These are phyloP conservation scores for Metallyticus violacea DNA, from an alignment of 2,888 invertebrate species.

Conservation along the genomic window DNA sequence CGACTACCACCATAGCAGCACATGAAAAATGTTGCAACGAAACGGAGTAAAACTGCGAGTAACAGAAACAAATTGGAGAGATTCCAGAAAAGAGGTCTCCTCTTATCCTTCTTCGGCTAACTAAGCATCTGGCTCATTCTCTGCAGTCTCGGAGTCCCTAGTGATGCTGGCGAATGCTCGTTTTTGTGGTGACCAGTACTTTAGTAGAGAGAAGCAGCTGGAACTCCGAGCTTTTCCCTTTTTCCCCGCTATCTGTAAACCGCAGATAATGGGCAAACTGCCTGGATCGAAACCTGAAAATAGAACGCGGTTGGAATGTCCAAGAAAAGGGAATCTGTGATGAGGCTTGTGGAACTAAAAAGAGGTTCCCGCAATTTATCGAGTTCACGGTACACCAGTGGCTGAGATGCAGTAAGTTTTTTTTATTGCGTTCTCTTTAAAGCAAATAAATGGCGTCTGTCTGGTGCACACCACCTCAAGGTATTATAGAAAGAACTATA, in stretches of 20 bases:
- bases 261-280: neutral
- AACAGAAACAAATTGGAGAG: neutral
- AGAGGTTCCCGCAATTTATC: neutral
- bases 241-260: neutral
- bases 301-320: neutral
- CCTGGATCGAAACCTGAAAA: neutral
- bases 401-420: neutral
- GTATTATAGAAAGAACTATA: neutral
- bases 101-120: neutral
- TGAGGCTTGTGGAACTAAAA: neutral
- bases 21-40: neutral
- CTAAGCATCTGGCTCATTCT: neutral
- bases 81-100: neutral
- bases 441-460: neutral
- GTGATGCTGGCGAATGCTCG: neutral
- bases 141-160: too few species aligned
- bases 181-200: neutral
- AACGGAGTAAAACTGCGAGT: too few species aligned
- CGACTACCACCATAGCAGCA: neutral
- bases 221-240: neutral
- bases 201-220: neutral
- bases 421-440: neutral
- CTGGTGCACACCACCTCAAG: neutral
- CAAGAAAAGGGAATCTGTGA: neutral
- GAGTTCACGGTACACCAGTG: neutral